phyloP scores from a whole-genome alignment of 2,888 invertebrate species.

The Villa cingulata region DNA sequence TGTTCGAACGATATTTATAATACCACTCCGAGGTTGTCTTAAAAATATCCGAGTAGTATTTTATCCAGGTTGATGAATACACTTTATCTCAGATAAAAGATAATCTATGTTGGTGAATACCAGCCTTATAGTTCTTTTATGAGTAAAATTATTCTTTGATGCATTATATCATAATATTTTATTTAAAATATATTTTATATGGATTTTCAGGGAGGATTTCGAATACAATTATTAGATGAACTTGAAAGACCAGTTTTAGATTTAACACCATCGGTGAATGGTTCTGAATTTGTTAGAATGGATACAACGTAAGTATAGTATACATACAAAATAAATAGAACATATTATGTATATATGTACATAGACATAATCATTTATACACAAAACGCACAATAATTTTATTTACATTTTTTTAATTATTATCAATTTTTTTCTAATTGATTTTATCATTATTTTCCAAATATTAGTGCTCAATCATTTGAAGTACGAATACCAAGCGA shows the following conservation, averaged over 20 bases:
- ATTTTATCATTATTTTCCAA: neutral
- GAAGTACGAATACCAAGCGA: slow-evolving; percentile 66
- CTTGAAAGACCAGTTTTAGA: slow-evolving; percentile 72
- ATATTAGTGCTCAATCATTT: slow-evolving; percentile 62
- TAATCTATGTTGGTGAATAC: too few relatives aligned
- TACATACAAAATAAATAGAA: neutral
- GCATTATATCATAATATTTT: too few relatives aligned
- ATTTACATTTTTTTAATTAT: neutral
- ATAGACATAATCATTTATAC: neutral
- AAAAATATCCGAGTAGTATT: too few relatives aligned
- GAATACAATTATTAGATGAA: slow-evolving; percentile 72
- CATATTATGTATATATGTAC: too few relatives aligned
- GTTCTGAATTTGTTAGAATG: slow-evolving; percentile 64
- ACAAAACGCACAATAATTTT: neutral
- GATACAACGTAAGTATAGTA: slow-evolving; percentile 71
- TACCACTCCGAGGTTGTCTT: too few relatives aligned
- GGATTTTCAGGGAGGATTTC: slow-evolving; percentile 75
- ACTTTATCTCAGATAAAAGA: too few relatives aligned
- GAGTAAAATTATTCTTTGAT: too few relatives aligned
- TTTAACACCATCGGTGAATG: slow-evolving; percentile 66
- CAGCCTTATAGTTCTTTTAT: too few relatives aligned
- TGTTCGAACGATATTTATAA: too few relatives aligned
- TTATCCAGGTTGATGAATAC: too few relatives aligned
- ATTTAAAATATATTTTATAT: slow-evolving; percentile 8
- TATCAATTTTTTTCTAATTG: neutral